Conservation (phyloP, 2,888 invertebrate genomes). For the Cantharis lateralis region DNA sequence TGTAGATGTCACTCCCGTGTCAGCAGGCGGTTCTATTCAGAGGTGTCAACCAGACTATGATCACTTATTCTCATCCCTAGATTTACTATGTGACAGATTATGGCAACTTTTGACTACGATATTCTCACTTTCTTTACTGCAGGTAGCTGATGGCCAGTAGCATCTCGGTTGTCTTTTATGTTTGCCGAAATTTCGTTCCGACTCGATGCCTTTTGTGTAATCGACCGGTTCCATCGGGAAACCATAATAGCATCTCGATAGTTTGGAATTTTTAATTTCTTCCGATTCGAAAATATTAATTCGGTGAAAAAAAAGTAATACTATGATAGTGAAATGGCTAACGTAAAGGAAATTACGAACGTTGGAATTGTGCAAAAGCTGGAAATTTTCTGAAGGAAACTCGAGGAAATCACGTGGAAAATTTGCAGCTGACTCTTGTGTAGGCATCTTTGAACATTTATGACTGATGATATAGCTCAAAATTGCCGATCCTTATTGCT, state of each 20-base stretch:
- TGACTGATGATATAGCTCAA: constrained; percentile 47
- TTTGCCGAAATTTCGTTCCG: constrained; percentile 40
- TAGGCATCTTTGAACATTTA: constrained; percentile 54
- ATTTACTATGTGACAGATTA: constrained; percentile 33
- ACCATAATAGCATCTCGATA: background rate
- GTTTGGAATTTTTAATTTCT: background rate
- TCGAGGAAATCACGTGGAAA: constrained; percentile 49
- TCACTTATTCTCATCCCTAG: constrained; percentile 49
- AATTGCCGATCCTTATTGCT: constrained; percentile 1
- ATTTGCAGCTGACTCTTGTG: constrained; percentile 51
- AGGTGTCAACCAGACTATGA: constrained; percentile 52
- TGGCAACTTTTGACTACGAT: background rate
- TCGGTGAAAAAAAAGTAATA: background rate
- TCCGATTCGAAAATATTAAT: background rate
- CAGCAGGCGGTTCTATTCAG: constrained; percentile 50
- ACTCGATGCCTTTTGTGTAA: background rate
- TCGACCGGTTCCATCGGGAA: background rate
- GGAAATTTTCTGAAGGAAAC: constrained; percentile 42
- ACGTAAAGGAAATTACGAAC: constrained; percentile 16
- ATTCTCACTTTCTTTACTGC: constrained; percentile 32
- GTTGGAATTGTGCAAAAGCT: constrained; percentile 36
- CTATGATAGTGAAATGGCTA: background rate
- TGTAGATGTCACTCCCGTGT: constrained; percentile 50
- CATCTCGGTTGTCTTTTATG: constrained; percentile 42
- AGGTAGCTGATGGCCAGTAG: constrained; percentile 41